A percentile compares a stretch with the other conserved stretches of the same genome.
phyloP scores from a whole-genome alignment of 2,797 vertebrate species.

The Hypotaenidia okinawae region DNA sequence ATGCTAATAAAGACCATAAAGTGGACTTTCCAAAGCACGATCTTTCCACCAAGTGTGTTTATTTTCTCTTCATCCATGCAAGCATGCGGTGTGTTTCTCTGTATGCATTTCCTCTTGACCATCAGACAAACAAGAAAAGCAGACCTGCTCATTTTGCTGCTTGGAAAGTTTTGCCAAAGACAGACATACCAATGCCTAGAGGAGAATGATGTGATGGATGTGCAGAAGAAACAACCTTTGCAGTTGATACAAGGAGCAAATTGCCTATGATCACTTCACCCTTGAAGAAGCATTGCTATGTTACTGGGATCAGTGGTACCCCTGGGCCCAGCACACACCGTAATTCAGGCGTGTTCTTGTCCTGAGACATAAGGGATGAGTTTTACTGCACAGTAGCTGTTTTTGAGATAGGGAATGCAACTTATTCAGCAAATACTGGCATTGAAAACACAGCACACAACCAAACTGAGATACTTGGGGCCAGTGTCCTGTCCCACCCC shows the following conservation, averaged over 20 bases:
- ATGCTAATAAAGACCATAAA: background rate
- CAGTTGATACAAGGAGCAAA: slow-evolving; percentile 11
- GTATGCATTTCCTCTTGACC: background rate
- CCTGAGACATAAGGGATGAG: background rate
- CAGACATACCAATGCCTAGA: background rate
- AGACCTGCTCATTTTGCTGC: background rate
- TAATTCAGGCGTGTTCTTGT: background rate
- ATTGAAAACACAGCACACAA: background rate
- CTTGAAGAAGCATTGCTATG: slow-evolving; percentile 1
- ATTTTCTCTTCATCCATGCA: background rate
- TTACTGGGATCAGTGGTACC: background rate
- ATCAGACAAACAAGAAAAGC: background rate
- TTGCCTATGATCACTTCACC: slow-evolving; percentile 28
- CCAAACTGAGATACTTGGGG: background rate
- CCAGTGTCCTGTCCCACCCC: background rate
- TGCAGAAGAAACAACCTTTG: background rate
- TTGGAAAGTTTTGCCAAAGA: slow-evolving; percentile 34
- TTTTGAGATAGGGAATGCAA: background rate
- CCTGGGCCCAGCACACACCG: background rate
- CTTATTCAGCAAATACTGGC: background rate
- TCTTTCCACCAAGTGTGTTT: background rate
- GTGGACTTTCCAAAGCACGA: background rate
- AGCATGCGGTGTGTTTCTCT: background rate
- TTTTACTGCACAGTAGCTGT: background rate
- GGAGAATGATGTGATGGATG: slow-evolving; percentile 20